Base-by-base conservation (phyloP, 1,140 invertebrate genomes). In the Centruroides sculpturatus region DNA sequence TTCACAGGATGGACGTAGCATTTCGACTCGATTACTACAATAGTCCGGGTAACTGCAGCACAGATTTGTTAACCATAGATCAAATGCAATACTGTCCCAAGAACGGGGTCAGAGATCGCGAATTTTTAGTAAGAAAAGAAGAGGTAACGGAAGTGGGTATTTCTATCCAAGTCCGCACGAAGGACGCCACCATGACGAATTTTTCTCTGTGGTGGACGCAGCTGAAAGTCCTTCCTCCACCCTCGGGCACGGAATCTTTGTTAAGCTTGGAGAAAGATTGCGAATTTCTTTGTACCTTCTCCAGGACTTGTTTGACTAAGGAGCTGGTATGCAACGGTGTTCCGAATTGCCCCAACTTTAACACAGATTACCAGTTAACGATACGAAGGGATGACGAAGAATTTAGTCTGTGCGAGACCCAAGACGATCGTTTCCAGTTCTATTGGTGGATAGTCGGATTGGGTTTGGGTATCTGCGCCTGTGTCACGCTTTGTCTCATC, bases 241-340 rank as follows among this genome's bases (percentile, higher is more conserved):
- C 61, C 7, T 59, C 63, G 4, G 61, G 60, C 9, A 58, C 65
- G 4, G 64, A 65, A 9, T 47, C 57, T 34, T 36, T 66, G 10
- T 63, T 68, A 5, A 63, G 63, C 0, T 46, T 68, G 41, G 59
- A 57, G 0, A 60, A 65, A 52, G 72, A 73, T 7, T 76, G 87
- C 67, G 86, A 85, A 62, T 93, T 92, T 66, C 78, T 85, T 54
- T 93, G 89, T 76, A 87, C 88, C 0, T 64, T 84, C 7, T 83
- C 89, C 61, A 83, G 84, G 3, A 75, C 87, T 5, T 92, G 89
- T 69, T 87, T 93, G 67, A 86, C 87, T 3, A 78, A 80, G 7
- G 77, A 84, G 65, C 75, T 92, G 12, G 80, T 92, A 0, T 93
- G 89, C 70, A 91, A 93, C 70, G 89, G 89, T 12, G 79, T 90